Conservation (phyloP, 2,888 invertebrate species). For the Busseola fusca region DNA sequence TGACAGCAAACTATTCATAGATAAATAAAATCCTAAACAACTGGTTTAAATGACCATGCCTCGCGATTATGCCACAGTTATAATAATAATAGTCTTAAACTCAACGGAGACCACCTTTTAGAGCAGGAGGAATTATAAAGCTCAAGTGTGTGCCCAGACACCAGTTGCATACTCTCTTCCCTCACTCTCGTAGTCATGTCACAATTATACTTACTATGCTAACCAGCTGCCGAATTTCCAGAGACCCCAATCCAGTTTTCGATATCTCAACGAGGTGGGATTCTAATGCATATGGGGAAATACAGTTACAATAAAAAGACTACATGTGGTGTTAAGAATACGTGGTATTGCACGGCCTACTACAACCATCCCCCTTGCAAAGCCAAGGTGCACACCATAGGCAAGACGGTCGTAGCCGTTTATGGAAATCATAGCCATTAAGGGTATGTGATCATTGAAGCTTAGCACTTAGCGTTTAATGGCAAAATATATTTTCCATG, state of each 20-base stretch:
- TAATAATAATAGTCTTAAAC: not conserved
- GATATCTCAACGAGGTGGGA: constrained; percentile 70
- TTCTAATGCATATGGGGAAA: constrained; percentile 64
- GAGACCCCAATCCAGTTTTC: constrained; percentile 50
- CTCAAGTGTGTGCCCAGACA: not conserved
- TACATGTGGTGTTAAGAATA: constrained; percentile 40
- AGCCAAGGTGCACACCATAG: constrained; percentile 61
- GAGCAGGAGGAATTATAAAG: not conserved
- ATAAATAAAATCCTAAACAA: not conserved
- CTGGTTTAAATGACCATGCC: not conserved
- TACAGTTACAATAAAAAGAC: constrained; percentile 67
- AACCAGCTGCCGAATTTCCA: constrained; percentile 44
- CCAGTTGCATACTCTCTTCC: not conserved
- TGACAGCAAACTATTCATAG: not conserved
- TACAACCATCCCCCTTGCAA: constrained; percentile 62
- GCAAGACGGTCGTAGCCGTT: constrained; percentile 27
- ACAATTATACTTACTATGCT: constrained; percentile 21
- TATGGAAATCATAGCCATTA: constrained; percentile 53
- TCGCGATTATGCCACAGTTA: not conserved
- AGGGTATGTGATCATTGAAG: not conserved
- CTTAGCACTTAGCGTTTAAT: not conserved
- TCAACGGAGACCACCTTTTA: not conserved
- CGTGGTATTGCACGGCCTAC: constrained; percentile 70
- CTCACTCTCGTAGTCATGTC: not conserved
- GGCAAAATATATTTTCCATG: not conserved